Percentiles rank a stretch among this genome's conserved stretches.
Conservation (phyloP, 30 jellyfish, hydroid and myxozoan species). For the Chrysaora quinquecirrha region DNA sequence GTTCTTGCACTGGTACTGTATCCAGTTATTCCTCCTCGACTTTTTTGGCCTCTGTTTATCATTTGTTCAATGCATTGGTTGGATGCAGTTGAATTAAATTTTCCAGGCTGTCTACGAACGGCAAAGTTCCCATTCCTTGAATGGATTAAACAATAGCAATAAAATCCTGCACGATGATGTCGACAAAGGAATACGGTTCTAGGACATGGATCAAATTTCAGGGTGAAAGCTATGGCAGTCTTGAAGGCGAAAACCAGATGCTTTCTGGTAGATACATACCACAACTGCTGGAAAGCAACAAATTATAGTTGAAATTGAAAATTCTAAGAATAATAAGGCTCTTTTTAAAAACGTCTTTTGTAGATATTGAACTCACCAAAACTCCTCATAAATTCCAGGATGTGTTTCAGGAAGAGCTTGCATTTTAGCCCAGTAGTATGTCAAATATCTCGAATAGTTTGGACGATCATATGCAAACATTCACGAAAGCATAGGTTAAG, state of each 20-base stretch:
- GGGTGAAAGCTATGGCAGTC: background rate
- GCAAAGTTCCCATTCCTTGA: constrained; percentile 22
- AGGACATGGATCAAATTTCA: background rate
- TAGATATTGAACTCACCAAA: background rate
- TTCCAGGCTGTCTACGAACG: constrained; percentile 13
- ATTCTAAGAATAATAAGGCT: too few relatives aligned
- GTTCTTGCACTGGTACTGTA: constrained; percentile 62
- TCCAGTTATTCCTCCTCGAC: constrained; percentile 63
- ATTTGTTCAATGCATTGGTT: constrained; percentile 62
- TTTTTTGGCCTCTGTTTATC: constrained; percentile 50
- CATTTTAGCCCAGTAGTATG: constrained; percentile 54
- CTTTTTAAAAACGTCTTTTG: background rate
- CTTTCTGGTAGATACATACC: too few relatives aligned
- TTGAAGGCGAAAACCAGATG: too few relatives aligned
- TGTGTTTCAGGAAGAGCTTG: constrained; percentile 22
- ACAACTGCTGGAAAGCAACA: too few relatives aligned
- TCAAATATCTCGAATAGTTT: constrained; percentile 35
- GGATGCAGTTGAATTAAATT: constrained; percentile 11
- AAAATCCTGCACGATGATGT: background rate
- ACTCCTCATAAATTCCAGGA: constrained; percentile 30
- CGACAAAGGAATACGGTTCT: background rate
- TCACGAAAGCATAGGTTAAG: constrained; percentile 49
- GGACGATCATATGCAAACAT: constrained; percentile 48
- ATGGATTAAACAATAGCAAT: background rate
- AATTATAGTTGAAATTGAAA: too few relatives aligned